Base-by-base conservation (phyloP, 2,797 vertebrate genomes). In the Pogonophryne albipinna region DNA sequence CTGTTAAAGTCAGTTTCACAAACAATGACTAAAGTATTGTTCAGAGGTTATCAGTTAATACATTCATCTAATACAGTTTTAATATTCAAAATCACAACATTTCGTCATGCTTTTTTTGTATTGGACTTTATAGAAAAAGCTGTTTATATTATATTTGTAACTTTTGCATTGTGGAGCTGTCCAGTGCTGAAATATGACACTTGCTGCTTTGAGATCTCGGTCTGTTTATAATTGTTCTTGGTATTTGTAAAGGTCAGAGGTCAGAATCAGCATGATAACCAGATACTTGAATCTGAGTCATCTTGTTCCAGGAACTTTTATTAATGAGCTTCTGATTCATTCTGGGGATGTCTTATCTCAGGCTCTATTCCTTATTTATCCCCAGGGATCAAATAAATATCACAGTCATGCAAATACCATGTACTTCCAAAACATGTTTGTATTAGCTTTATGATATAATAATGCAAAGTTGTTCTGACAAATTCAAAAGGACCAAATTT, bases 111-210 rank as follows among this genome's bases (percentile, higher is more conserved):
- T 7, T 38, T 38, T 38, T 38, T 38, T 38, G 2, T 38, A 38
- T 38, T 9, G 34, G 34, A 38, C 34, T 7, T 38, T 38, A 9
- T 38, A 7, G 34, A 9, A 38, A 27, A 38, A 38, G 34, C 34
- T 38, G 34, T 38, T 38, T 38, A 9, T 38, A 38, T 38, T 7
- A 38, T 9, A 38, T 38, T 38, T 7, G 6, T 38, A 38, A 6
- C 34, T 38, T 8, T 38, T 38, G 34, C 34, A 38, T 38, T 9
- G 53, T 31, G 74, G 53, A 57, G 66, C 74, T 80, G 70, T 78
- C 74, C 57, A 42, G 84, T 80, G 65, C 83, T 82, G 80, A 87
- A 83, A 70, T 46, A 45, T 45, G 14, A 23, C 45, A 38, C 34
- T 38, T 38, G 34, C 34, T 38, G 34, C 34, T 38, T 38, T 38